phyloP scores from a whole-genome alignment of 2,797 vertebrate species.

The Alosa sapidissima region DNA sequence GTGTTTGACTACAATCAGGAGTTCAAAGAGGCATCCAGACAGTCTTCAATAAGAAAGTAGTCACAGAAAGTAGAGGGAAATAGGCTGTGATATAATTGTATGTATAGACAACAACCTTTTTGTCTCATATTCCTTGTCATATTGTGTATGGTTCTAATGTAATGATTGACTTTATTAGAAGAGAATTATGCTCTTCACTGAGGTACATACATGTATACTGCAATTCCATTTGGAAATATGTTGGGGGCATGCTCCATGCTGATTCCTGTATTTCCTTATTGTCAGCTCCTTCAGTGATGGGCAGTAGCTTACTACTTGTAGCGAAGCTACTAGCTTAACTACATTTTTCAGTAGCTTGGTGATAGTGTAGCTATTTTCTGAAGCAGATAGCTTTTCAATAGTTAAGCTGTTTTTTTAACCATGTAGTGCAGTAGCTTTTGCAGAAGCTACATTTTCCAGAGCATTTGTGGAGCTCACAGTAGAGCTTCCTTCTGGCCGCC shows the following conservation, averaged over 20 bases:
- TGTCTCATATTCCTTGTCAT: background rate
- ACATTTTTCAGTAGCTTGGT: no score
- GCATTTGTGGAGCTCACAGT: no score
- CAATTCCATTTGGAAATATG: background rate
- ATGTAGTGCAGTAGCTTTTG: no score
- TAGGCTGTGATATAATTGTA: background rate
- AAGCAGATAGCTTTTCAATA: no score
- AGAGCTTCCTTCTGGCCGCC: no score
- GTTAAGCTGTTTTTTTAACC: no score
- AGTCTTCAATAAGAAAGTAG: background rate
- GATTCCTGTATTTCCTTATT: background rate
- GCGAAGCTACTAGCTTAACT: no score
- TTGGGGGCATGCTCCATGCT: background rate
- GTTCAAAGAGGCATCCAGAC: background rate
- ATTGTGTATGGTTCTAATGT: background rate
- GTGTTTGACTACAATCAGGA: slow-evolving; percentile 34
- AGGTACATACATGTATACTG: background rate
- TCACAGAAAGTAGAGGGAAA: background rate
- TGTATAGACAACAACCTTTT: background rate
- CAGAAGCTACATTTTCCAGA: no score
- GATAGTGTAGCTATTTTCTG: no score
- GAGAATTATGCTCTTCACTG: background rate
- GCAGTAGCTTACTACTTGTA: no score
- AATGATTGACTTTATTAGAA: background rate
- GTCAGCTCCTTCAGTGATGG: no score